Percentiles rank a stretch among this genome's conserved stretches.
Evolutionary conservation across 2,888 invertebrate species (phyloP).

Genomic region (Nasonovia ribisnigri): DNA sequence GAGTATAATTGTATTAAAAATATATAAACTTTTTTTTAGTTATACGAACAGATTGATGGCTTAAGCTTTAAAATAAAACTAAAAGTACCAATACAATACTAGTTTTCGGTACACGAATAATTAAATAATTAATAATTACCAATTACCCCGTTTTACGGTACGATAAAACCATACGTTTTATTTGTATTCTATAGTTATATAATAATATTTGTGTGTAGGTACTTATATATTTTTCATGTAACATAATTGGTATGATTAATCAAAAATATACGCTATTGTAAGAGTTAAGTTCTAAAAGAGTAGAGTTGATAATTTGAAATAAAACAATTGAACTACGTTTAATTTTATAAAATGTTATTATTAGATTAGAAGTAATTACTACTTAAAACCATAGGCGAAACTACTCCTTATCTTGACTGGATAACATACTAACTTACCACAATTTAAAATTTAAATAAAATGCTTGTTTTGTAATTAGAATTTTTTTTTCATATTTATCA

Average conservation of each 20-base stretch:
- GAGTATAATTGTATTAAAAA: not conserved
- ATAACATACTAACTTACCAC: no score
- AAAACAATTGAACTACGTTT: not conserved
- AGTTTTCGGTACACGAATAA: not conserved
- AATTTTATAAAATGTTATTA: not conserved
- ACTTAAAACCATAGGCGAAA: no score
- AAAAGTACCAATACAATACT: not conserved
- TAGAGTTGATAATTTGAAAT: not conserved
- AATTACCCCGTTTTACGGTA: no score
- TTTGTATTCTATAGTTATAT: not conserved
- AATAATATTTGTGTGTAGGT: not conserved
- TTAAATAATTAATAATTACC: no score
- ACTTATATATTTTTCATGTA: not conserved
- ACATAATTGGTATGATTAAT: not conserved
- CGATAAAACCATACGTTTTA: not conserved
- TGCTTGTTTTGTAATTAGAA: no score
- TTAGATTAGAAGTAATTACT: not conserved
- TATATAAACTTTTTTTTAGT: not conserved
- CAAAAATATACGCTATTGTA: not conserved
- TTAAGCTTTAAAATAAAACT: not conserved
- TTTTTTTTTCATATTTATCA: no score
- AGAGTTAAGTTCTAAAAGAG: not conserved
- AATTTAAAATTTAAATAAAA: no score
- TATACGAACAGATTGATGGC: not conserved
- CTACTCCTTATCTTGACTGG: no score